phyloP scores from a whole-genome alignment of 2,797 vertebrate genomes.

The Erpetoichthys calabaricus region DNA sequence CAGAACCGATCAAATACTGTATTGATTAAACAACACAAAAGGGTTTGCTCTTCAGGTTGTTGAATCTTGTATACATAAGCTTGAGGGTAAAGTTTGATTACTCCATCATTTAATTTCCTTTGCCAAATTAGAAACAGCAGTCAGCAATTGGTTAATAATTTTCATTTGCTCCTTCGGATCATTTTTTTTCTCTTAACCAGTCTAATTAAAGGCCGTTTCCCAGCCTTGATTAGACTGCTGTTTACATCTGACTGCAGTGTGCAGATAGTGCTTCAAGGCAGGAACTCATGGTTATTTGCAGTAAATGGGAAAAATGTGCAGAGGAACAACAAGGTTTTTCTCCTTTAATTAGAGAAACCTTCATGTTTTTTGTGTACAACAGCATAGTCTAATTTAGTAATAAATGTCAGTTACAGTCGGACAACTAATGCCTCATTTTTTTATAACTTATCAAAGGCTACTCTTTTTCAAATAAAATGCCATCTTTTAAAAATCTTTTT shows the following conservation, averaged over 20 bases:
- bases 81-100: constrained; percentile 42
- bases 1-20: constrained; percentile 22
- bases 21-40: constrained; percentile 35
- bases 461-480: too few relatives aligned
- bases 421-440: constrained; percentile 20
- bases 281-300: constrained; percentile 41
- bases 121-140: constrained; percentile 61
- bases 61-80: constrained; percentile 29
- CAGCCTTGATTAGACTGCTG: constrained; percentile 46
- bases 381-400: constrained; percentile 24
- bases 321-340: constrained; percentile 26
- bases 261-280: constrained; percentile 45
- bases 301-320: constrained; percentile 44
- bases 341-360: constrained; percentile 29
- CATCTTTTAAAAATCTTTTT: too few relatives aligned
- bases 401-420: constrained; percentile 22
- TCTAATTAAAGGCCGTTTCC: constrained; percentile 50
- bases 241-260: constrained; percentile 54
- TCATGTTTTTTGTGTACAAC: constrained; percentile 16
- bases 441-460: not conserved
- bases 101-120: constrained; percentile 50
- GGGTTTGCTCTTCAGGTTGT: constrained; percentile 43
- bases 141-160: constrained; percentile 49
- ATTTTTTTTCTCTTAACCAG: constrained; percentile 20
- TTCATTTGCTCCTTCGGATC: constrained; percentile 37